Conservation (phyloP, 2,888 invertebrate genomes). For the Thereva nobilitata region DNA sequence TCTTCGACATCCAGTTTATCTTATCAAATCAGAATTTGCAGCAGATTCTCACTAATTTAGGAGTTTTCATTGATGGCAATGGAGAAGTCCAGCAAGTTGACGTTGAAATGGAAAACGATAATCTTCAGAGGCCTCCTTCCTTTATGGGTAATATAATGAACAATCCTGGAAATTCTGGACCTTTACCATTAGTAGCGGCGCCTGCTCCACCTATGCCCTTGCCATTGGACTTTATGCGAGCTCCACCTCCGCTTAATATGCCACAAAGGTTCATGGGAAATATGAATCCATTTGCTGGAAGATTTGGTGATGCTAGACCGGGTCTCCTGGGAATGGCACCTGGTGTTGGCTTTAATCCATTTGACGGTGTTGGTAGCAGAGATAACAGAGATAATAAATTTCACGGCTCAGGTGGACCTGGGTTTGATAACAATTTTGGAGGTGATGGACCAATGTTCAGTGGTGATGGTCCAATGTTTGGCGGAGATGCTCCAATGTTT, state of each 20-base stretch:
- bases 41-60: slow-evolving; percentile 67
- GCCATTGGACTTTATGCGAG: slow-evolving; percentile 48
- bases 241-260: slow-evolving; percentile 49
- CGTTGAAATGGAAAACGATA: slow-evolving; percentile 44
- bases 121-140: neutral
- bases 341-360: slow-evolving; percentile 53
- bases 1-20: slow-evolving; percentile 62
- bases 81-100: slow-evolving; percentile 60
- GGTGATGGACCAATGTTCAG: slow-evolving; percentile 53
- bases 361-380: slow-evolving; percentile 59
- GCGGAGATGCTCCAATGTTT: slow-evolving; percentile 19
- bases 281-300: neutral
- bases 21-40: slow-evolving; percentile 62
- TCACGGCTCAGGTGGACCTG: slow-evolving; percentile 55
- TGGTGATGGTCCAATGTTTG: slow-evolving; percentile 51
- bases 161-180: neutral
- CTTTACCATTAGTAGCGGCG: neutral
- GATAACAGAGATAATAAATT: slow-evolving; percentile 56
- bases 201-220: slow-evolving; percentile 35
- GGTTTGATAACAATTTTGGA: slow-evolving; percentile 46
- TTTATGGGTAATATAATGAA: no score
- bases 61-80: slow-evolving; percentile 64
- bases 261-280: slow-evolving; percentile 3
- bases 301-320: slow-evolving; percentile 56
- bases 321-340: slow-evolving; percentile 65